phyloP scores from a whole-genome alignment of 2,113 vertebrate genomes.

The Zosterops pallidus region DNA sequence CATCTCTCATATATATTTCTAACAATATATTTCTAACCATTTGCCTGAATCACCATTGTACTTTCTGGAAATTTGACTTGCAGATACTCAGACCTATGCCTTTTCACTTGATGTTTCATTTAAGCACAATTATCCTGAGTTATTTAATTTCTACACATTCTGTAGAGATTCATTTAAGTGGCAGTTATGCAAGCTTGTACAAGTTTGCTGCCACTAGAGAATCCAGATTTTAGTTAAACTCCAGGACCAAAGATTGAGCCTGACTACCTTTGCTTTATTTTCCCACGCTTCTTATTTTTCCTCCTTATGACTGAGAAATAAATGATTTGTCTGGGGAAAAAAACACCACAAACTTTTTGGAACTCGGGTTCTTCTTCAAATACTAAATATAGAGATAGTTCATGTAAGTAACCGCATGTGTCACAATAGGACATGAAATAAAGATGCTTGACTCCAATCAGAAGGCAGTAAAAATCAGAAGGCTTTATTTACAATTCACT shows the following conservation, averaged over 20 bases:
- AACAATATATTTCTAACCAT: not conserved
- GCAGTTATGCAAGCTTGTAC: accelerated
- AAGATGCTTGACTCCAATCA: too few species aligned
- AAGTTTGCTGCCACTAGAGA: not conserved
- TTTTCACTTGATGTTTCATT: not conserved
- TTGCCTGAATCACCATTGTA: not conserved
- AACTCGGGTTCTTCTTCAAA: not conserved
- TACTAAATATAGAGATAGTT: not conserved
- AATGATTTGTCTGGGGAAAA: not conserved
- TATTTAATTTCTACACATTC: not conserved
- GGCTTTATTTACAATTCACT: too few species aligned
- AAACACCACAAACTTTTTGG: not conserved
- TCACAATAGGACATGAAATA: too few species aligned
- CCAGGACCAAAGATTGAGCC: not conserved
- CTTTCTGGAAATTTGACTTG: not conserved
- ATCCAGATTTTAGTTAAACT: not conserved
- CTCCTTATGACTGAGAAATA: not conserved
- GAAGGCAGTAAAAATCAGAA: too few species aligned
- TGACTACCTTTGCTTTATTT: not conserved
- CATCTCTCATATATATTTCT: not conserved
- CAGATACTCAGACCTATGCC: not conserved
- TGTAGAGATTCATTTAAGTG: not conserved
- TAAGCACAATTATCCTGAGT: not conserved
- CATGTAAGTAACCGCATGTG: not conserved
- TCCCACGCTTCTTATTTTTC: not conserved